Percentiles rank a stretch among this genome's conserved stretches.
These are phyloP conservation scores for Mellilla xanthometata DNA, from an alignment of 2,888 invertebrate species.

Conservation along the genomic window DNA sequence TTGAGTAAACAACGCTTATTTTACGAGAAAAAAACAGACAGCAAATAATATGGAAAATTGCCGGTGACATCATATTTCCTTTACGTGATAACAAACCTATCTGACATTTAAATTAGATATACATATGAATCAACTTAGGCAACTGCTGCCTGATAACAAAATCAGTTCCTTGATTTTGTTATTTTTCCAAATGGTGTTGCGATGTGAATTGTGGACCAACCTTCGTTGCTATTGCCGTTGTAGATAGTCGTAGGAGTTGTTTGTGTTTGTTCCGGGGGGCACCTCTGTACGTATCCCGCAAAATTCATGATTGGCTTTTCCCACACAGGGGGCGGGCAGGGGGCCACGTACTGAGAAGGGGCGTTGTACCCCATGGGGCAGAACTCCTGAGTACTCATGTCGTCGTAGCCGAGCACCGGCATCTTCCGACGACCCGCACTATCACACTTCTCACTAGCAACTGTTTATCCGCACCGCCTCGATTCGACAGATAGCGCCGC, in stretches of 20 bases:
- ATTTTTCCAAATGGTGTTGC: too few species aligned
- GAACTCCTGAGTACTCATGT: slow-evolving; percentile 64
- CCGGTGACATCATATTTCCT: slow-evolving; percentile 23
- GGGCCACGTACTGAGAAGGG: slow-evolving; percentile 54
- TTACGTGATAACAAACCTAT: slow-evolving; percentile 11
- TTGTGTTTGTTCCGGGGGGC: slow-evolving; percentile 36
- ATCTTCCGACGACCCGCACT: slow-evolving; percentile 57
- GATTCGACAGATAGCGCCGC: slow-evolving; percentile 40
- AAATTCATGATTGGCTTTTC: slow-evolving; percentile 56
- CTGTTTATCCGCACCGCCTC: slow-evolving; percentile 48
- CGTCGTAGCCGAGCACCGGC: slow-evolving; percentile 70
- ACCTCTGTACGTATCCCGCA: slow-evolving; percentile 47
- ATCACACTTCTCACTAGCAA: slow-evolving; percentile 45
- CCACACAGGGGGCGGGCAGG: slow-evolving; percentile 51
- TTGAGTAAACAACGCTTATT: slow-evolving; percentile 3
- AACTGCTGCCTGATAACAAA: too few species aligned
- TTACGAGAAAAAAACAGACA: slow-evolving; percentile 12
- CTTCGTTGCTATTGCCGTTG: slow-evolving; percentile 43
- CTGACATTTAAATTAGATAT: too few species aligned
- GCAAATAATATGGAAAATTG: slow-evolving; percentile 9
- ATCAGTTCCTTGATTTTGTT: too few species aligned
- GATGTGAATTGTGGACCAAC: slow-evolving; percentile 51
- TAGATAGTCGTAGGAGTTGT: slow-evolving; percentile 25
- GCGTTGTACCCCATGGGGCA: slow-evolving; percentile 57
- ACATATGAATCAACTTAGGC: too few species aligned